Percentiles rank a stretch among this genome's conserved stretches.
These are phyloP conservation scores for Sebastes dallii DNA, from an alignment of 2,797 vertebrate species.

Conservation along the genomic window DNA sequence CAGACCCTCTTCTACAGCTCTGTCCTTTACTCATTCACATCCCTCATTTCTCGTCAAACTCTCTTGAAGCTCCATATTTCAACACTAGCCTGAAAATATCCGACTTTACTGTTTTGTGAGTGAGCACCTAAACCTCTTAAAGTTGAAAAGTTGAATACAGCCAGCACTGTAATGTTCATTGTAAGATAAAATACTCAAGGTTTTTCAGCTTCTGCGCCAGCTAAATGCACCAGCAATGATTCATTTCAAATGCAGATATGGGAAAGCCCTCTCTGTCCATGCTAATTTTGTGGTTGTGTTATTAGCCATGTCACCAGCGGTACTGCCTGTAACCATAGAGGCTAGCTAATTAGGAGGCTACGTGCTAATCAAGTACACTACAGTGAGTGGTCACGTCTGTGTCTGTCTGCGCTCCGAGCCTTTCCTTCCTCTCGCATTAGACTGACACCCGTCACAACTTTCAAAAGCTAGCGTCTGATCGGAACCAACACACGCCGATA, in stretches of 20 bases:
- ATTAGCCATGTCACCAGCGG: slow-evolving; percentile 92
- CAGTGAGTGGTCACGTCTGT: slow-evolving; percentile 92
- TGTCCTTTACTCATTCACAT: background rate
- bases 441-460: slow-evolving; percentile 95
- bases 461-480: slow-evolving; percentile 81
- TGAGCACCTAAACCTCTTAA: background rate
- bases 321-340: slow-evolving; percentile 92
- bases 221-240: slow-evolving; percentile 22
- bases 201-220: background rate
- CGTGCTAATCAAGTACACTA: slow-evolving; percentile 93
- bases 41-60: background rate
- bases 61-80: background rate
- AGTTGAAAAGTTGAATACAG: background rate
- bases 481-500: slow-evolving; percentile 58
- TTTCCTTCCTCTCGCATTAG: slow-evolving; percentile 94
- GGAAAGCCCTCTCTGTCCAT: slow-evolving; percentile 75
- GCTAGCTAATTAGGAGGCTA: slow-evolving; percentile 93
- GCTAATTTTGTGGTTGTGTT: slow-evolving; percentile 86
- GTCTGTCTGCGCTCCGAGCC: slow-evolving; percentile 85
- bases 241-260: slow-evolving; percentile 61
- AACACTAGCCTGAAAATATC: background rate
- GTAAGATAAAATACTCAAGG: background rate
- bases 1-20: background rate
- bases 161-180: background rate
- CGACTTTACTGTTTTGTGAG: background rate